Evolutionary conservation across 1,140 invertebrate species (phyloP).

Genomic region (Phenacoccus solenopsis): DNA sequence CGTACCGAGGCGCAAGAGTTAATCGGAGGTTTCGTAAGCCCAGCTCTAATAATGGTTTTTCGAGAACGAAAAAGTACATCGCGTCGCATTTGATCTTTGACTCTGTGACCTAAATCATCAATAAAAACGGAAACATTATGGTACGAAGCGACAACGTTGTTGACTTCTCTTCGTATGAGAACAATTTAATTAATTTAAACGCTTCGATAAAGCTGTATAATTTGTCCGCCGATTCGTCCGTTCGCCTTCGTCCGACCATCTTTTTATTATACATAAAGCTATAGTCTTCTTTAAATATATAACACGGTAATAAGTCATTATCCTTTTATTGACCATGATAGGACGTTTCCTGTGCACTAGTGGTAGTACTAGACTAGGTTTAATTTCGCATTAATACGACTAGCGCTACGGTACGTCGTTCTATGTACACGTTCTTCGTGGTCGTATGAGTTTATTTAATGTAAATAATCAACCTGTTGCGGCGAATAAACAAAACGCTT

Average conservation of each 20-base stretch:
- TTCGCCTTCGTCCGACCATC: background rate
- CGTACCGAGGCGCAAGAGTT: no score
- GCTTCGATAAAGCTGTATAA: conserved; percentile 15
- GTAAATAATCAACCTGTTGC: no score
- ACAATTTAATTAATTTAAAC: conserved; percentile 18
- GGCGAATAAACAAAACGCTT: no score
- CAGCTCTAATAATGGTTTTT: background rate
- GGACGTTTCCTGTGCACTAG: conserved; percentile 8
- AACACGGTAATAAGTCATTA: conserved; percentile 8
- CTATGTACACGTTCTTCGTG: background rate
- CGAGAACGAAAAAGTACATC: background rate
- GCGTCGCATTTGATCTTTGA: conserved; percentile 11
- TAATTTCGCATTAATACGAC: background rate
- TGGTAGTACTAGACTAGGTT: background rate
- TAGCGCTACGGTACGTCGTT: background rate
- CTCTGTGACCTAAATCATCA: background rate
- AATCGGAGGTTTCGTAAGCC: no score
- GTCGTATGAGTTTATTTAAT: no score
- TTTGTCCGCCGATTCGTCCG: conserved; percentile 7
- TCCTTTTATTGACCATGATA: conserved; percentile 15
- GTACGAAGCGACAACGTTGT: background rate
- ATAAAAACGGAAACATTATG: conserved; percentile 11
- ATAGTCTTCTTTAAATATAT: conserved; percentile 5
- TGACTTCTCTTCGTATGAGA: background rate
- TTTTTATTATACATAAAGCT: background rate